Evolutionary conservation across 2,797 vertebrate genomes (phyloP), one percentile per base, ranked within the genome.

Genomic region (Capromys pilorides): DNA sequence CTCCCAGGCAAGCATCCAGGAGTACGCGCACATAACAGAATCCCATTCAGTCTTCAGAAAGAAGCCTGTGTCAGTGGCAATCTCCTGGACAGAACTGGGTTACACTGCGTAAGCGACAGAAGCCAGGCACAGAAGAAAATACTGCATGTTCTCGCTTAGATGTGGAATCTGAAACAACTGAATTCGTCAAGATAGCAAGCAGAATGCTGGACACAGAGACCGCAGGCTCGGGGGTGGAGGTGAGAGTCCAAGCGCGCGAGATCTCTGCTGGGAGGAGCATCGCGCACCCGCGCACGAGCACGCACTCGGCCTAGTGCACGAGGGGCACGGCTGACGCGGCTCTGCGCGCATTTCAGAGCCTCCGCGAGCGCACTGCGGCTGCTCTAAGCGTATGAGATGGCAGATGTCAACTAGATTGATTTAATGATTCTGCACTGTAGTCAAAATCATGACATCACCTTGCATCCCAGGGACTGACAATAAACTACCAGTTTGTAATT

Each of bases 391-490:
- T 31, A 49, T 69, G 71, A 69, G 59, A 21, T 66, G 28, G 82
- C 66, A 8, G 28, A 77, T 18, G 67, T 12, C 51, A 71, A 67
- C n/a, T 54, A 54, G 26, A 39, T 21, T 61, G 28, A 94, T 31
- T 67, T 51, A 61, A 71, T 24, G 69, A 75, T 79, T 39, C 33
- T 41, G 36, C 6, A 54, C 1, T 13, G 10, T 22, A 62, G 41
- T 73, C 33, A 85, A 89, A 85, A 62, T 71, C 41, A 64, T 71
- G 54, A 33, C 26, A 94, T 13, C 24, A 69, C 41, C 90, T 85
- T 80, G 19, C 51, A 90, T 13, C 75, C 51, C 13, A 85, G 9
- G 85, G 66, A 69, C 10, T n/a, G 39, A 89, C 57, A 49, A 67
- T 71, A 36, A 85, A 79, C 81, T 80, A 22, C 7, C 8, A 8